Percentiles rank a stretch among this genome's conserved stretches.
Evolutionary conservation across 2,888 invertebrate species (phyloP).

Genomic region (Nomada fucata): DNA sequence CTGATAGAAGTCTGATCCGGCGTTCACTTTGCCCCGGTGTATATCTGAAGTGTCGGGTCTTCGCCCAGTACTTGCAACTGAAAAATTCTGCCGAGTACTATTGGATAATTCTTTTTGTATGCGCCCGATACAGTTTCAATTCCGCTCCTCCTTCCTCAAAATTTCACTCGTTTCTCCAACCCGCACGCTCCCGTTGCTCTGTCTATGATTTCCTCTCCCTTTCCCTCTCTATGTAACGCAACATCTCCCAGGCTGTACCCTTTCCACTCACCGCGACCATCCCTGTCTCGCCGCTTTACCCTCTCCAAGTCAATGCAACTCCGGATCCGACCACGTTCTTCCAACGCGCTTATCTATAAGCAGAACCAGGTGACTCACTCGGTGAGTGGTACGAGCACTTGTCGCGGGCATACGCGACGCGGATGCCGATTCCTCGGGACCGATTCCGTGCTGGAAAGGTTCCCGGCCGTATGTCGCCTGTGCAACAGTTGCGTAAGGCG

Average conservation of each 20-base stretch:
- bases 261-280: constrained; percentile 1
- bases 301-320: neutral
- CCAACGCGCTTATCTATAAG: constrained; percentile 49
- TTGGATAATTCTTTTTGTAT: too few relatives aligned
- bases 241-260: constrained; percentile 15
- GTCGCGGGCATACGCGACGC: constrained; percentile 62
- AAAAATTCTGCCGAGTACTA: too few relatives aligned
- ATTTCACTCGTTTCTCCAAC: neutral
- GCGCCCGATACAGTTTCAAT: neutral
- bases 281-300: constrained; percentile 1
- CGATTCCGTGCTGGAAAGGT: constrained; percentile 58
- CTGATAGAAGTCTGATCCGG: too few relatives aligned
- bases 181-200: neutral
- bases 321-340: constrained; percentile 40
- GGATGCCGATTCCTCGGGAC: constrained; percentile 52
- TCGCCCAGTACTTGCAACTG: too few relatives aligned
- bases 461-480: constrained; percentile 47
- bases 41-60: too few relatives aligned
- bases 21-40: too few relatives aligned
- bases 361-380: constrained; percentile 68
- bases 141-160: neutral
- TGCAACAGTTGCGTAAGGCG: constrained; percentile 65
- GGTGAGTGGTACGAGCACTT: constrained; percentile 71
- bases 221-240: neutral
- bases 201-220: constrained; percentile 9